phyloP scores from a whole-genome alignment of 2,113 vertebrate genomes.

The Anhinga anhinga region DNA sequence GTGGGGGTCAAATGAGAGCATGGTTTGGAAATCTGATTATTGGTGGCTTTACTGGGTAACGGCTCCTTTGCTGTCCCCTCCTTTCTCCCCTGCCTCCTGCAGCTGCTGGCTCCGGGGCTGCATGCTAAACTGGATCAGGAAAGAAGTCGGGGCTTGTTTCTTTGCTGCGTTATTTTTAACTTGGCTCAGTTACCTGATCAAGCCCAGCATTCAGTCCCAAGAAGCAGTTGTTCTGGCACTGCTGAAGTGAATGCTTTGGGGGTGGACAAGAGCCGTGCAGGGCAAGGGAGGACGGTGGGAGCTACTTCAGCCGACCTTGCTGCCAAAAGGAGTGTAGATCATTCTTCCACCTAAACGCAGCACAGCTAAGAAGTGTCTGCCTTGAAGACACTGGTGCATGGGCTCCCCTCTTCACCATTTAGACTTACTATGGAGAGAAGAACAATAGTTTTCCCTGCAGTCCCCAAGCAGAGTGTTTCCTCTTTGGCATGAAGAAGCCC shows the following conservation, averaged over 20 bases:
- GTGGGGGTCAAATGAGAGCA: background rate
- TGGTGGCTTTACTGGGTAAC: background rate
- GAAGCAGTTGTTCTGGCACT: background rate
- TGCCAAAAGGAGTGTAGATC: background rate
- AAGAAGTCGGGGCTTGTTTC: background rate
- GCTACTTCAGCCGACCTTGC: background rate
- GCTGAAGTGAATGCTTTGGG: background rate
- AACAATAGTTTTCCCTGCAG: background rate
- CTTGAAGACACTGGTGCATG: background rate
- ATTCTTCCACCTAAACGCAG: background rate
- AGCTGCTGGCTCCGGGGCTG: background rate
- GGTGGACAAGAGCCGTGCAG: background rate
- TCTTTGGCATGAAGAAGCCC: background rate
- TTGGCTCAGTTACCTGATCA: background rate
- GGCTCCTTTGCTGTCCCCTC: background rate
- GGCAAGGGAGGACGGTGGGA: background rate
- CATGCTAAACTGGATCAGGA: background rate
- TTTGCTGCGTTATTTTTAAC: constrained; percentile 20
- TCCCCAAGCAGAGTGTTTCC: background rate
- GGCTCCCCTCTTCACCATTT: background rate
- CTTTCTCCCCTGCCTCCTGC: background rate
- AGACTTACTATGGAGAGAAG: background rate
- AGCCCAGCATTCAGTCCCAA: background rate
- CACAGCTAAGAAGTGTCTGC: background rate
- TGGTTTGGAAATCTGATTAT: background rate